These are phyloP conservation scores for Schizopygopsis pylzovi DNA, from an alignment of 2,797 vertebrate genomes.

Conservation along the genomic window DNA sequence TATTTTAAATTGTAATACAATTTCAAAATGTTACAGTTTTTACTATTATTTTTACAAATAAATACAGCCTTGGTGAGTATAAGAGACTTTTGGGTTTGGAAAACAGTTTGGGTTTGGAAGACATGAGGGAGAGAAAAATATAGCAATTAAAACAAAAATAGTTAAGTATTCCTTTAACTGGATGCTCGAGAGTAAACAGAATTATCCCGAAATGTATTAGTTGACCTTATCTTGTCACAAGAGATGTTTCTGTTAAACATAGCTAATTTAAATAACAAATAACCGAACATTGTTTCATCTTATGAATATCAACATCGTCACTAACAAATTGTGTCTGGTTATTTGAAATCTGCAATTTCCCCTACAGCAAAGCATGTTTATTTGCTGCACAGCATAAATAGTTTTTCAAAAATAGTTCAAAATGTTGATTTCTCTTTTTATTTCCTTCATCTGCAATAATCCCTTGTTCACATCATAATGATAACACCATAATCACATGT, in stretches of 20 bases:
- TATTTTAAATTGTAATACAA: too few relatives aligned
- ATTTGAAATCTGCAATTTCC: conserved; percentile 30
- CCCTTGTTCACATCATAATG: conserved; percentile 14
- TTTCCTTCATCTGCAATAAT: conserved; percentile 42
- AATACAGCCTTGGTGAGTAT: not conserved
- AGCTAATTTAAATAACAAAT: not conserved
- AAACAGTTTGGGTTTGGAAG: not conserved
- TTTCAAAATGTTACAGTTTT: too few relatives aligned
- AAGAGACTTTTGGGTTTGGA: not conserved
- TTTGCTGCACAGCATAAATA: conserved; percentile 43
- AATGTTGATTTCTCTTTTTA: conserved; percentile 17
- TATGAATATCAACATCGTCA: not conserved
- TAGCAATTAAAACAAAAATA: not conserved
- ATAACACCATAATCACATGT: conserved; percentile 35
- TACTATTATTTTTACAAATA: not conserved
- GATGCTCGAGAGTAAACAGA: not conserved
- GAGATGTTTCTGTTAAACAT: not conserved
- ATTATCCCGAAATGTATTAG: not conserved
- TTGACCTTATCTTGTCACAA: not conserved
- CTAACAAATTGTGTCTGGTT: conserved; percentile 16
- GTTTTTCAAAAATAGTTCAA: conserved; percentile 16
- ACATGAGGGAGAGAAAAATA: not conserved
- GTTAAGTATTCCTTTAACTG: not conserved
- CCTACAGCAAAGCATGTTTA: conserved; percentile 35
- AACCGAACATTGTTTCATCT: conserved; percentile 10